Base-by-base conservation (phyloP, 2,113 vertebrate species). In the Pholis gunnellus region DNA sequence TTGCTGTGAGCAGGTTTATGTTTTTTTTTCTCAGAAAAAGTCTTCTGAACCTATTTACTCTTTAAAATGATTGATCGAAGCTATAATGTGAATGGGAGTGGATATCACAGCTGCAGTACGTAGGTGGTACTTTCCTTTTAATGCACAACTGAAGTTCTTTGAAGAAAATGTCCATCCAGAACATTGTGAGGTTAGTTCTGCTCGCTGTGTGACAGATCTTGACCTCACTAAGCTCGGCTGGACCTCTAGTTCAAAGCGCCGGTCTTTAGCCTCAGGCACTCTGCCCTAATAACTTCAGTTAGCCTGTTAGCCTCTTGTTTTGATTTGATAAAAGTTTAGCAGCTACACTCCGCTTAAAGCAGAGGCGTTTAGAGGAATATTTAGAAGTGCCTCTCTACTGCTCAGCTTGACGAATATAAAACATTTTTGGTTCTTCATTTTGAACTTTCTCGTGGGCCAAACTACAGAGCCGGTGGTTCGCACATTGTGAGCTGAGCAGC, bases 271-370 rank as follows among this genome's bases (percentile, higher is more conserved):
- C 96, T 93, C 95, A 94, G 96, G 96, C 96, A 88, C 94, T 95
- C 94, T 91, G 94, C 92, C 94, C 95, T 97, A 96, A 97, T 96
- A 97, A 96, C 95, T 96, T 95, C 95, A 95, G 95, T 96, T 96
- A 95, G 93, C 93, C 79, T 34, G 93, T 95, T 91, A 93, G 93
- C 89, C 79, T 15, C 68, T 81, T 90, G 92, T 95, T 96, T 95
- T 95, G 36, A 72, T 70, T 81, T 81, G n/a, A 76, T 46, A 20
- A 78, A 68, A 11, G 25, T 2, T 76, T 31, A 72, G 75, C 75
- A 44, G 61, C 63, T 34, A 8, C 25, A 5, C 27, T 42, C 38
- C 18, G n/a, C 64, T 63, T 13, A 18, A 67, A 78, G 50, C 14
- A 31, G 46, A 57, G 18, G 18, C 44, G 25, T 73, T 72, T 22